phyloP scores from a whole-genome alignment of 2,113 vertebrate species.

The Gila orcuttii region DNA sequence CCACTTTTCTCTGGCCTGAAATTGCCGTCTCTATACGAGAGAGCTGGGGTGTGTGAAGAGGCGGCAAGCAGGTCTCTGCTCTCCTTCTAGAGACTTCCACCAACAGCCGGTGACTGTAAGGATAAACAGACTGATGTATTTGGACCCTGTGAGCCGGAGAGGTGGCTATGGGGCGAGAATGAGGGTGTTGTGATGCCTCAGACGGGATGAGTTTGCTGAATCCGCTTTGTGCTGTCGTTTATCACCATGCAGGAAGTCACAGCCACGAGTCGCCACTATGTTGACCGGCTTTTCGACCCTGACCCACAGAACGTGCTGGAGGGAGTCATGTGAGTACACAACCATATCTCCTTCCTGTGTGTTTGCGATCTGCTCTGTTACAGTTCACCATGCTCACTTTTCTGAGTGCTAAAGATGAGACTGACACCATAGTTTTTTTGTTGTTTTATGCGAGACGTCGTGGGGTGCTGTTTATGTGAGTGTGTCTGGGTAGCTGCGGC shows the following conservation, averaged over 20 bases:
- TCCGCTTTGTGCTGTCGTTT: slow-evolving; percentile 60
- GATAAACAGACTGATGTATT: slow-evolving; percentile 59
- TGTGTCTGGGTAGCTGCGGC: slow-evolving; percentile 6
- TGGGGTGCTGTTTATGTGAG: slow-evolving; percentile 37
- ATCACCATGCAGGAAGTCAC: slow-evolving; percentile 89
- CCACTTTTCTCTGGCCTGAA: not conserved
- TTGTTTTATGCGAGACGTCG: slow-evolving; percentile 3
- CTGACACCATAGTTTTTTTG: not conserved
- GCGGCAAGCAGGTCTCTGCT: not conserved
- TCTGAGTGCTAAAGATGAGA: not conserved
- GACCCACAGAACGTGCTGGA: slow-evolving; percentile 98
- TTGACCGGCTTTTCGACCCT: slow-evolving; percentile 97
- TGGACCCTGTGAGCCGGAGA: slow-evolving; percentile 31
- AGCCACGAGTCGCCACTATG: slow-evolving; percentile 98
- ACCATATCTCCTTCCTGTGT: not conserved
- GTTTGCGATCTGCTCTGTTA: not conserved
- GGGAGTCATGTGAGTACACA: slow-evolving; percentile 96
- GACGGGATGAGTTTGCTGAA: slow-evolving; percentile 30
- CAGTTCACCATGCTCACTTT: not conserved
- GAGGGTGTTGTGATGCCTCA: not conserved
- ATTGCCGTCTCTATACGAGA: not conserved
- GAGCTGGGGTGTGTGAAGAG: not conserved
- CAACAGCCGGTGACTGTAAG: slow-evolving; percentile 36
- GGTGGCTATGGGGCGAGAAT: slow-evolving; percentile 21
- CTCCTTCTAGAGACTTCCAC: slow-evolving; percentile 35